phyloP scores from a whole-genome alignment of 2,888 invertebrate genomes.

The Drosophila monieri region DNA sequence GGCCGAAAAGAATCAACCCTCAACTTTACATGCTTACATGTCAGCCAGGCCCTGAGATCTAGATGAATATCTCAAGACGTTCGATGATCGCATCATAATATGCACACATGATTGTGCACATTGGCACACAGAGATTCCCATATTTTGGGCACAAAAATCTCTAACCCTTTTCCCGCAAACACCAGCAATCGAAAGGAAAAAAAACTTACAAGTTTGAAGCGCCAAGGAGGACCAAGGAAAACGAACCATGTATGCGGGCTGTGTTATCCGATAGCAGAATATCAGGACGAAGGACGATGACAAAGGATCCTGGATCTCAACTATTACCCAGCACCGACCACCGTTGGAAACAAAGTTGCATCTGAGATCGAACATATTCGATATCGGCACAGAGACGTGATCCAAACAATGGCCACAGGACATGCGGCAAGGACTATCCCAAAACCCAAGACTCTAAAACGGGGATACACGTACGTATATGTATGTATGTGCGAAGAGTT shows the following conservation, averaged over 20 bases:
- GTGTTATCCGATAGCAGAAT: conserved; percentile 80
- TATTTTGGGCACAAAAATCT: conserved; percentile 64
- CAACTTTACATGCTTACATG: conserved; percentile 64
- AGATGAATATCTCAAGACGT: conserved; percentile 65
- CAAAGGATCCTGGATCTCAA: conserved; percentile 39
- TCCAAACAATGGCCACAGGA: conserved; percentile 70
- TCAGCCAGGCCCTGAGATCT: conserved; percentile 55
- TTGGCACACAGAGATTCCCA: conserved; percentile 56
- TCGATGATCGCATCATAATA: conserved; percentile 67
- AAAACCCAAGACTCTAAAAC: conserved; percentile 20
- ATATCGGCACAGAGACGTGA: conserved; percentile 71
- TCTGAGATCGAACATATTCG: conserved; percentile 71
- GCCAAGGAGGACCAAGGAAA: conserved; percentile 58
- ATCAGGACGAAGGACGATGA: conserved; percentile 39
- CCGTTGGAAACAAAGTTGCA: conserved; percentile 73
- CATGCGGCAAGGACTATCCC: conserved; percentile 42
- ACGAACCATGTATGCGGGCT: conserved; percentile 75
- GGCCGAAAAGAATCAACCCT: conserved; percentile 16
- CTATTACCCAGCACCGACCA: conserved; percentile 42
- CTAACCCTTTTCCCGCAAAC: conserved; percentile 58
- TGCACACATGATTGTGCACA: conserved; percentile 53
- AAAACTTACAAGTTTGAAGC: conserved; percentile 69
- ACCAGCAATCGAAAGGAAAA: conserved; percentile 3
- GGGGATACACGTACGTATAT: background rate
- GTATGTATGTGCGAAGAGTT: background rate